A percentile compares a stretch with the other conserved stretches of the same genome.
Conservation (phyloP, 1,140 invertebrate species). For the Oreohelix idahoensis region DNA sequence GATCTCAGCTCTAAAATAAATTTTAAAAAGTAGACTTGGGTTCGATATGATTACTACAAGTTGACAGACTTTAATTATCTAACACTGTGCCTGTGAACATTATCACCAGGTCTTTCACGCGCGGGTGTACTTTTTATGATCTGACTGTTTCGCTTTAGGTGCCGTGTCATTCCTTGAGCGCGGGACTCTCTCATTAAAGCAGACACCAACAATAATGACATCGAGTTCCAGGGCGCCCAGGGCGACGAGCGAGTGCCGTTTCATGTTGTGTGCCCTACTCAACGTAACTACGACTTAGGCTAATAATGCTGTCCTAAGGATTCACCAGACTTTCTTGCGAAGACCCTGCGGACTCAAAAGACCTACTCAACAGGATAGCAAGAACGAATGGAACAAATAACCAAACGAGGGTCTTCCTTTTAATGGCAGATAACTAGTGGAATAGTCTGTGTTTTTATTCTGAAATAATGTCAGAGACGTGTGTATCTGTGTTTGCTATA, state of each 20-base stretch:
- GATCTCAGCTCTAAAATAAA: too few relatives aligned
- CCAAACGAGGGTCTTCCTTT: not conserved
- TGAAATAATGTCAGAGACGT: too few relatives aligned
- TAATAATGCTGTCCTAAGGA: constrained; percentile 15
- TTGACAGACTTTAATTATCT: too few relatives aligned
- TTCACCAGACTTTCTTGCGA: not conserved
- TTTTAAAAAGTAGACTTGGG: too few relatives aligned
- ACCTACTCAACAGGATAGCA: not conserved
- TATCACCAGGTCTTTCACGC: too few relatives aligned
- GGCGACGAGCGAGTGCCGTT: constrained; percentile 6
- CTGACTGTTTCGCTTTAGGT: not conserved
- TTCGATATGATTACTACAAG: too few relatives aligned
- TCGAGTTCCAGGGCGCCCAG: not conserved
- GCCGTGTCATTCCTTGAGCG: not conserved
- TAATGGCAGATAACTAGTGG: not conserved
- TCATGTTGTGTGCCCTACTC: not conserved
- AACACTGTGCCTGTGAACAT: too few relatives aligned
- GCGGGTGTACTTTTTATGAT: not conserved
- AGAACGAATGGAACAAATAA: not conserved
- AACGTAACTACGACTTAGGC: constrained; percentile 8
- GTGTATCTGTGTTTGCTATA: too few relatives aligned
- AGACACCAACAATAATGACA: not conserved
- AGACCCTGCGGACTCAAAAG: not conserved
- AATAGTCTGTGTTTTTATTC: not conserved
- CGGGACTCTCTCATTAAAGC: not conserved